Base-by-base conservation (phyloP, 2,888 invertebrate species). In the Caenorhabditis parvicauda region DNA sequence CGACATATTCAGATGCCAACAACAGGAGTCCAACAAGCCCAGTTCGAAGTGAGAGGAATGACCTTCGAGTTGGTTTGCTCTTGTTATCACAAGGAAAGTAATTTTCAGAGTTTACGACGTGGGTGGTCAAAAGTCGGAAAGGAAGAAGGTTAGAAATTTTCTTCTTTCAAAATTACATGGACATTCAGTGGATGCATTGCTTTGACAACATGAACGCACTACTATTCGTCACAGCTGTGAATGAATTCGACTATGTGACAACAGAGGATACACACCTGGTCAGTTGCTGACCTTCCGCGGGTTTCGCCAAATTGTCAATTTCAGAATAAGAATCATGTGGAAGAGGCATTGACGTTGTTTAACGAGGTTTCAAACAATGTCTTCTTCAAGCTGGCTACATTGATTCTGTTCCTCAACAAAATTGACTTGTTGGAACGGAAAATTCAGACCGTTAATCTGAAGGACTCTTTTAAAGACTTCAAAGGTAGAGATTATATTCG, bases 321-420 rank as follows among this genome's bases (percentile, higher is more conserved):
- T 55, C 72, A n/a, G n/a, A n/a, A n/a, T 52, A 52, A 79, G 77
- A 79, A 79, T 49, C 71, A 79, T 21, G 51, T 79, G 42, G 64
- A 70, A 9, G 79, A 79, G 54, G 71, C 79, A 3, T 44, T 79
- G 5, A 58, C 62, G 21, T 60, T 79, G 9, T 79, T 73, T 54
- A 59, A 67, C 35, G 59, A 50, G 27, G 67, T 79, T 4, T 60
- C 65, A 35, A 69, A 67, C 27, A 62, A 62, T 9, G 45, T 52
- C 14, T 77, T 62, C 48, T 79, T 79, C 54, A 52, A 45, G 1
- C 64, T 69, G 21, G 46, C 77, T 1, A 72, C 77, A 14, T 70
- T 75, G 49, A 80, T 79, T 32, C 54, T 80, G 2, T 79, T 79
- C 54, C 63, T 79, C 19, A 79, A 79, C 57, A 79, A 79, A 51